These are phyloP conservation scores for Meloidogyne hapla DNA, from an alignment of 1,140 invertebrate species.

Conservation along the genomic window DNA sequence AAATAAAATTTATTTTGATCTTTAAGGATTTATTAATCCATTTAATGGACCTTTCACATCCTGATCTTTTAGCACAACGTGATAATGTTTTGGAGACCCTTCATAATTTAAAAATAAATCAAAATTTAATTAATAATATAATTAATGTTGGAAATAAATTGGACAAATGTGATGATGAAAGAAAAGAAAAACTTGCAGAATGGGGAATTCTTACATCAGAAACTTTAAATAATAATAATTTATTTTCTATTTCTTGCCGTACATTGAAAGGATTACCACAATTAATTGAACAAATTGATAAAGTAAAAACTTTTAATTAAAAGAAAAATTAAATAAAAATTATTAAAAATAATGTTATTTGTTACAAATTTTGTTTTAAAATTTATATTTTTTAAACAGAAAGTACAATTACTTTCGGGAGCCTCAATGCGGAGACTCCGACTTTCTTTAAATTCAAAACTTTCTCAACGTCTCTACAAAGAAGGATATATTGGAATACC, in stretches of 20 bases:
- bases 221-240: not conserved
- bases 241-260: slow-evolving; percentile 41
- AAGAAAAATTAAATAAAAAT: too few species aligned
- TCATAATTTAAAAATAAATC: slow-evolving; percentile 68
- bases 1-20: slow-evolving; percentile 16
- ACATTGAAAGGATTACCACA: slow-evolving; percentile 32
- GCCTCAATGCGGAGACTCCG: slow-evolving; percentile 30
- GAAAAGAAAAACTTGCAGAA: slow-evolving; percentile 19
- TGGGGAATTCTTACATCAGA: slow-evolving; percentile 14
- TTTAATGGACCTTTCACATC: slow-evolving; percentile 79
- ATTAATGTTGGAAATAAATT: slow-evolving; percentile 81
- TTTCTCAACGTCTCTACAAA: slow-evolving; percentile 45
- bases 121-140: slow-evolving; percentile 69
- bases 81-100: slow-evolving; percentile 75
- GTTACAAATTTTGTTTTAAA: too few species aligned
- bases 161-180: slow-evolving; percentile 60
- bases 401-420: slow-evolving; percentile 33
- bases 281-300: slow-evolving; percentile 37
- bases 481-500: slow-evolving; percentile 29
- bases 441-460: slow-evolving; percentile 30
- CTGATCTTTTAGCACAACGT: slow-evolving; percentile 73
- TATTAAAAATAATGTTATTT: too few species aligned
- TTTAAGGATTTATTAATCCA: slow-evolving; percentile 79
- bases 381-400: slow-evolving; percentile 18
- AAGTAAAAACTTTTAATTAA: slow-evolving; percentile 21